These are phyloP conservation scores for Sebastes vulpes DNA, from an alignment of 2,797 vertebrate genomes.

Conservation along the genomic window DNA sequence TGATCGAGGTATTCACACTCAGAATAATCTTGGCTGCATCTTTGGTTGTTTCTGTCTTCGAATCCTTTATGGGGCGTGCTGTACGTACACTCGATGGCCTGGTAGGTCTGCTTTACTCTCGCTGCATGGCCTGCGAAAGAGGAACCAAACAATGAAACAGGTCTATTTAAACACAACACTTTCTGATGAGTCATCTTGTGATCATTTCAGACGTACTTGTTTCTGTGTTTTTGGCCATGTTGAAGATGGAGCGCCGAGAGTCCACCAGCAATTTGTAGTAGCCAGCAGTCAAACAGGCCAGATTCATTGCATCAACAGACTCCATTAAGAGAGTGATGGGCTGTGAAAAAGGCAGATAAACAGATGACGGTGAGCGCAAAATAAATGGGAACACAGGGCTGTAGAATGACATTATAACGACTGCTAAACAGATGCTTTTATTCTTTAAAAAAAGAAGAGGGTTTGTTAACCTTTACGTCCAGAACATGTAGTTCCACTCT, in stretches of 20 bases:
- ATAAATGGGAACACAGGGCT: conserved; percentile 26
- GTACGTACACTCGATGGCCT: conserved; percentile 94
- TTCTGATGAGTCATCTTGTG: conserved; percentile 11
- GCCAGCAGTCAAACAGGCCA: conserved; percentile 98
- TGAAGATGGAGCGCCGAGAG: conserved; percentile 98
- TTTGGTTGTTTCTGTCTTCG: conserved; percentile 89
- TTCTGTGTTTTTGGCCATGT: conserved; percentile 92
- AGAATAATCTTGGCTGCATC: conserved; percentile 88
- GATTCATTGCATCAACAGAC: conserved; percentile 97
- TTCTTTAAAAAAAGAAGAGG: not conserved
- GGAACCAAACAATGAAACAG: conserved; percentile 41
- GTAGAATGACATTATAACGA: conserved; percentile 42
- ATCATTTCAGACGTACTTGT: conserved; percentile 73
- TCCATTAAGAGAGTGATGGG: conserved; percentile 98
- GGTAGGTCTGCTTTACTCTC: conserved; percentile 90
- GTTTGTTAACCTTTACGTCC: conserved; percentile 92
- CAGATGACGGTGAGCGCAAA: conserved; percentile 45
- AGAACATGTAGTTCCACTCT: conserved; percentile 98
- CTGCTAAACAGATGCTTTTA: not conserved
- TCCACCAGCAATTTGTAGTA: conserved; percentile 98
- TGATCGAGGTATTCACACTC: conserved; percentile 86
- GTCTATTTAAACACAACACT: not conserved
- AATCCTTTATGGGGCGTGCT: conserved; percentile 89
- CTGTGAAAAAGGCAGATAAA: conserved; percentile 85
- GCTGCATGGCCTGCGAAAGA: conserved; percentile 86